These are phyloP conservation scores for Eupithecia abbreviata DNA, from an alignment of 2,888 invertebrate species.

Conservation along the genomic window DNA sequence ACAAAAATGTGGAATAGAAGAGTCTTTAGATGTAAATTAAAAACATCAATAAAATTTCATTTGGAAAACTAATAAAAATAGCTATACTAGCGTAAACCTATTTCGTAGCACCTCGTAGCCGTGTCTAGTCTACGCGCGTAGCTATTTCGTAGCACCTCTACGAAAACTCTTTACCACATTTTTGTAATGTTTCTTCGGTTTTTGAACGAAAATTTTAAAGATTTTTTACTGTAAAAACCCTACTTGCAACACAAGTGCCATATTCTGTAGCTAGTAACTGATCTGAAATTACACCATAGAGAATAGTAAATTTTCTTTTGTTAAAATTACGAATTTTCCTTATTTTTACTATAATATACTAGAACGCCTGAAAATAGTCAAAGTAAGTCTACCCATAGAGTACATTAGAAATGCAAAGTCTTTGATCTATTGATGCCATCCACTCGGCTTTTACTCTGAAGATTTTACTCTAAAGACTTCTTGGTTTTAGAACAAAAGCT, in stretches of 20 bases:
- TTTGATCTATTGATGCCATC: slow-evolving; percentile 32
- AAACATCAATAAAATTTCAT: not conserved
- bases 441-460: slow-evolving; percentile 14
- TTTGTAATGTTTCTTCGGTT: not conserved
- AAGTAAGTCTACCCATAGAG: not conserved
- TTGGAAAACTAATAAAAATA: not conserved
- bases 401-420: slow-evolving; percentile 6
- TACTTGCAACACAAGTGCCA: too few relatives aligned
- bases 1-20: too few relatives aligned
- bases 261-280: not conserved
- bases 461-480: not conserved
- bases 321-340: not conserved
- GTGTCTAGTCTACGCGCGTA: slow-evolving; percentile 37
- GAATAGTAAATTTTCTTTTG: not conserved
- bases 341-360: not conserved
- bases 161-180: slow-evolving; percentile 9
- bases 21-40: not conserved
- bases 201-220: not conserved
- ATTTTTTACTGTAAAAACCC: not conserved
- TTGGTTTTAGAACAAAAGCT: not conserved
- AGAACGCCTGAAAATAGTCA: not conserved
- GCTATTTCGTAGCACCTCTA: slow-evolving; percentile 38
- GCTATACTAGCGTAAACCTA: slow-evolving; percentile 22
- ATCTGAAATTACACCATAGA: not conserved
- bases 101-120: slow-evolving; percentile 39